Base-by-base conservation (phyloP, 1,140 invertebrate species). In the Hermatobates lingyangjiaoensis region DNA sequence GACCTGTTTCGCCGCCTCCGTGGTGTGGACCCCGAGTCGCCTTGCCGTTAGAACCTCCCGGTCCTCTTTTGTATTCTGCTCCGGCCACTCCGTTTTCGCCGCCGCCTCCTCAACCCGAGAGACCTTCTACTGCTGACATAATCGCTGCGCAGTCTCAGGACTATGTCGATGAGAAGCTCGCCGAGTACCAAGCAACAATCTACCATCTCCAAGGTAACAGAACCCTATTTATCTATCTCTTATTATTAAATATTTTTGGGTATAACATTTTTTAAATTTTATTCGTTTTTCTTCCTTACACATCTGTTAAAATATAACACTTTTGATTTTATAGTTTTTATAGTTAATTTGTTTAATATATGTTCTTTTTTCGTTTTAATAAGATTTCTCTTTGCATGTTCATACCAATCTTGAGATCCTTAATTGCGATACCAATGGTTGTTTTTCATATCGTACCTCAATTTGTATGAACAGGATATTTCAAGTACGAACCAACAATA, bases 121-220 rank as follows among this genome's bases (percentile, higher is more conserved):
- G 83, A 25, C 80, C 79, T 4, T 84, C 84, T 46, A 90, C 87
- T 2, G 87, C 87, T 12, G 86, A 91, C 63, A 89, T 91, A 54
- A 90, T 93, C 54, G 87, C 87, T 27, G 81, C 80, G 62, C 88
- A 93, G 68, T 88, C 85, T 52, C 88, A 93, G 68, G 87, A 92
- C 69, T 93, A 91, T 62, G 78, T 93, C 45, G 88, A 93, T 63
- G 88, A 93, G 68, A 87, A 87, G 64, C 74, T 92, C 60, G 84
- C 87, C 5, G 87, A 93, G 68, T 93, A 91, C 63, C 86, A 91
- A 66, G 81, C 84, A 10, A 91, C 87, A 10, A 93, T 93, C 66
- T 81, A 83, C 58, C 77, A 83, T 62, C 71, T 91, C 54, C 87
- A 90, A 77, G 85, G 87, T 90, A 64, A 79, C 77, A 65, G 12